Base-by-base conservation (phyloP, 2,113 vertebrate species). In the Carassius auratus region DNA sequence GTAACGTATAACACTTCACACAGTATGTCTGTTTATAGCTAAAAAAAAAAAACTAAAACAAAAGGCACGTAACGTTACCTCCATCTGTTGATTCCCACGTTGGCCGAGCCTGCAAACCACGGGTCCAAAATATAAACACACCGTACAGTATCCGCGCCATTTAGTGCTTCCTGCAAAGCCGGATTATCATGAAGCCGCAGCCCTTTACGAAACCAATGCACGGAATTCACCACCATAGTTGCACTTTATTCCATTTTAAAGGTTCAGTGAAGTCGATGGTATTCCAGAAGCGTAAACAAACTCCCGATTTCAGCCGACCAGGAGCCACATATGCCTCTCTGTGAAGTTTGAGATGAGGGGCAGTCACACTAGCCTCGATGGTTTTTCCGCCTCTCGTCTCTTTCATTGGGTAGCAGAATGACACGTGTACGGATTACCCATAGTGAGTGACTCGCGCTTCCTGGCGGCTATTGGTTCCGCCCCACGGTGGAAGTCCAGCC, bases 111-210 rank as follows among this genome's bases (percentile, higher is more conserved):
- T 17, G 97, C 97, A 87, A 98, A 99, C 97, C 98, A 99, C 0
- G 98, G 98, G 86, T 99, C 97, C 83, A 99, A 90, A 88, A 99
- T 95, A 91, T 99, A 99, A 90, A 99, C 96, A 91, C 97, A 99
- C 45, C 97, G 97, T 66, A 97, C 93, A 0, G 96, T 95, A 81
- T 95, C 93, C 23, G 96, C 96, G 80, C 95, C 96, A n/a, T 93
- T 95, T 52, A 99, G 87, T 23, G 98, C 97, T 87, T 97, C 97
- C 86, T 96, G 96, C 87, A 99, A 84, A 81, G 96, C 95, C 17
- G 97, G 96, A 90, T 98, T 99, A 87, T 99, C 97, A 89, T 99
- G 98, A 3, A 99, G 91, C 8, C 97, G 94, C 86, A 99, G 90
- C 3, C 97, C 96, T 86, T 98, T 97, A 21, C 97, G 96, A 88